Evolutionary conservation across 2,888 invertebrate genomes (phyloP).

Genomic region (Oxycera nigricornis): DNA sequence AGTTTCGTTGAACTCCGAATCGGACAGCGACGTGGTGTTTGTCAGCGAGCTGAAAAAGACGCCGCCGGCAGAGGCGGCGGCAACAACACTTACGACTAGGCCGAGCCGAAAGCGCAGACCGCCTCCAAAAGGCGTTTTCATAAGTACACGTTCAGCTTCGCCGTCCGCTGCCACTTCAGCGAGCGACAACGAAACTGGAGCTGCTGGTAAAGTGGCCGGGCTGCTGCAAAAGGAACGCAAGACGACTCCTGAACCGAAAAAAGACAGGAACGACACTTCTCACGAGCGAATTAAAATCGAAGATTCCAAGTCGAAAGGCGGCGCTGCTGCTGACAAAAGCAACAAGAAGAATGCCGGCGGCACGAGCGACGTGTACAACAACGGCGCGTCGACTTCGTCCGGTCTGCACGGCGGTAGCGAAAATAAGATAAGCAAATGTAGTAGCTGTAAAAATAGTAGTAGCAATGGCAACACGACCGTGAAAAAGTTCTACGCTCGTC

Average conservation of each 20-base stretch:
- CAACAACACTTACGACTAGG: background rate
- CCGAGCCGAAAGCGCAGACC: slow-evolving; percentile 34
- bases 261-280: background rate
- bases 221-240: slow-evolving; percentile 17
- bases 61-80: background rate
- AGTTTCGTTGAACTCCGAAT: slow-evolving; percentile 59
- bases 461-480: slow-evolving; percentile 21
- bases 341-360: background rate
- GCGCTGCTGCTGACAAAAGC: background rate
- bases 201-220: slow-evolving; percentile 14
- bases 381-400: slow-evolving; percentile 46
- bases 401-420: slow-evolving; percentile 29
- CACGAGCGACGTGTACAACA: slow-evolving; percentile 40
- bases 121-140: slow-evolving; percentile 30
- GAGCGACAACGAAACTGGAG: slow-evolving; percentile 27
- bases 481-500: slow-evolving; percentile 44
- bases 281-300: background rate
- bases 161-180: slow-evolving; percentile 21
- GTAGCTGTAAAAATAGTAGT: background rate
- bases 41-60: slow-evolving; percentile 49
- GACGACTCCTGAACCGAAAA: background rate
- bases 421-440: background rate
- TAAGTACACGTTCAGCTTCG: slow-evolving; percentile 24
- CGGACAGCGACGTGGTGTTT: slow-evolving; percentile 61
- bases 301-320: background rate